A percentile compares a stretch with the other conserved stretches of the same genome.
Evolutionary conservation across 2,113 vertebrate species (phyloP).

Genomic region (Lepus europaeus): DNA sequence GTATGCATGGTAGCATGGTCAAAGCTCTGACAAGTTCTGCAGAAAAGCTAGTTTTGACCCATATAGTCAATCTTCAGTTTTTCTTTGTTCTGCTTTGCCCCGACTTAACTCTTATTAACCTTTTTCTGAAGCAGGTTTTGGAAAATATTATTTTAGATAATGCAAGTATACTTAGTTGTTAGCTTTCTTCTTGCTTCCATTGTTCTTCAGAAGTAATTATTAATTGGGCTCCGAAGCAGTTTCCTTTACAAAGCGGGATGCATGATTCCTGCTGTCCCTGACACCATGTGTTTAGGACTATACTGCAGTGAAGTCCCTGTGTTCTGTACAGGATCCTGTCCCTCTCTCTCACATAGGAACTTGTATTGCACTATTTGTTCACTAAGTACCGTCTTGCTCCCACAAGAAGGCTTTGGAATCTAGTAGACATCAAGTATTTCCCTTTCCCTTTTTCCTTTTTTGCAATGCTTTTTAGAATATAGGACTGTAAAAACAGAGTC

Average conservation of each 20-base stretch:
- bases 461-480: not conserved
- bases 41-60: not conserved
- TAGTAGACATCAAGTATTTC: not conserved
- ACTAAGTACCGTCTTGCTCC: not conserved
- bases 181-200: not conserved
- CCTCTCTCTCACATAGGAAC: not conserved
- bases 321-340: not conserved
- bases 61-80: not conserved
- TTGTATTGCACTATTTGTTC: not conserved
- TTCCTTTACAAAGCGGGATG: not conserved
- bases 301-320: not conserved
- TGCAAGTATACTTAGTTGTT: not conserved
- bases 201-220: not conserved
- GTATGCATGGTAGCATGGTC: not conserved
- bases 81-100: slow-evolving; percentile 15
- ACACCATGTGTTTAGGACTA: not conserved
- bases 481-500: not conserved
- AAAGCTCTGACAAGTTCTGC: not conserved
- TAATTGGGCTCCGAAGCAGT: not conserved
- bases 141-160: not conserved
- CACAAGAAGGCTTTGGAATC: not conserved
- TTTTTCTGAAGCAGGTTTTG: not conserved
- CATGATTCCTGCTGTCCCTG: not conserved
- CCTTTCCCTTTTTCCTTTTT: not conserved
- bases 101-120: not conserved